Conservation (phyloP, 2,113 vertebrate genomes). For the Crypturellus undulatus region DNA sequence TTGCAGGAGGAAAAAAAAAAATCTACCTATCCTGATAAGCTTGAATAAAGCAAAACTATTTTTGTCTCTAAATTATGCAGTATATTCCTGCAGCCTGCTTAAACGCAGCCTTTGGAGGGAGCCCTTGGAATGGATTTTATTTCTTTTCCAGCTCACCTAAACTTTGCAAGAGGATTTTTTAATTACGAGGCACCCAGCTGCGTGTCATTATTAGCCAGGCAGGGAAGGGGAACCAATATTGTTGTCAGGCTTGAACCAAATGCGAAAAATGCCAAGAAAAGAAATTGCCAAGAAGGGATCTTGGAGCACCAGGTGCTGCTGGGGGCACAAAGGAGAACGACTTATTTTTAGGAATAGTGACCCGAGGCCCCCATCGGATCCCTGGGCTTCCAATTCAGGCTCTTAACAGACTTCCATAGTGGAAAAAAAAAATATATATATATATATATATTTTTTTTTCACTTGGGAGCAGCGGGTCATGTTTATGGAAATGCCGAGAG, state of each 20-base stretch:
- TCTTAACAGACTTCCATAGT: conserved; percentile 43
- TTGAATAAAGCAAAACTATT: conserved; percentile 54
- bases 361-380: not conserved
- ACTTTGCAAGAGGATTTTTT: conserved; percentile 59
- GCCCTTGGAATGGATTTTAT: not conserved
- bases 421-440: not conserved
- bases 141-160: conserved; percentile 8
- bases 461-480: conserved; percentile 43
- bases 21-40: conserved; percentile 31
- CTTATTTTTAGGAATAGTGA: conserved; percentile 21
- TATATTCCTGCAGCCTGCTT: conserved; percentile 60
- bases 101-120: conserved; percentile 62
- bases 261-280: conserved; percentile 14
- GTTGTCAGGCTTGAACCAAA: conserved; percentile 25
- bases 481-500: conserved; percentile 60
- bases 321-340: conserved; percentile 36
- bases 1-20: conserved; percentile 63
- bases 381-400: conserved; percentile 13
- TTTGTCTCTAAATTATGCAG: conserved; percentile 66
- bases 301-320: conserved; percentile 16
- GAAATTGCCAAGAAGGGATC: conserved; percentile 44
- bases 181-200: conserved; percentile 57
- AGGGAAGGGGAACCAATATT: conserved; percentile 34
- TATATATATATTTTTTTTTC: conserved; percentile 26
- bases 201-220: conserved; percentile 48